These are phyloP conservation scores for Ectobius pallidus DNA, from an alignment of 2,888 invertebrate genomes.

Conservation along the genomic window DNA sequence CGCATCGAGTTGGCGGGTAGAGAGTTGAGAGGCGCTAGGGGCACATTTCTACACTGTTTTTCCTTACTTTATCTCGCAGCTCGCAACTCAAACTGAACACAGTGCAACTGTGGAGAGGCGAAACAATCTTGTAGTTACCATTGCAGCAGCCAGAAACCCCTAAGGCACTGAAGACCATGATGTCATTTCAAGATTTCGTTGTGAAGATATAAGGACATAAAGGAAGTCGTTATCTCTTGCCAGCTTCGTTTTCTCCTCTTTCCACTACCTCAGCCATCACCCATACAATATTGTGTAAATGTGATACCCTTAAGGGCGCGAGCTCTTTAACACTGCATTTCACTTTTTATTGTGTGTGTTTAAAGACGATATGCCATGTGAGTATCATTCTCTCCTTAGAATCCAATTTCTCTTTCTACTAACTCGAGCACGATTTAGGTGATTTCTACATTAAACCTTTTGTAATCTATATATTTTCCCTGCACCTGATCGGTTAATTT, in stretches of 20 bases:
- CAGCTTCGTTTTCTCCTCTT: not conserved
- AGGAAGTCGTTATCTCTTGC: not conserved
- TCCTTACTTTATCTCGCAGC: not conserved
- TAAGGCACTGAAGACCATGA: not conserved
- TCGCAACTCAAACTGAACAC: not conserved
- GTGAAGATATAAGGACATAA: not conserved
- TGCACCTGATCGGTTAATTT: no score
- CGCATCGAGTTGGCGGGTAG: not conserved
- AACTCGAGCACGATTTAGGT: no score
- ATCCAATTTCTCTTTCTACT: no score
- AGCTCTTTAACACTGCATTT: not conserved
- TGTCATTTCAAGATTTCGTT: not conserved
- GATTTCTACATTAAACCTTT: no score
- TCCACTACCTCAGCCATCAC: not conserved
- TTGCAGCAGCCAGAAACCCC: not conserved
- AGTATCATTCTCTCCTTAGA: no score
- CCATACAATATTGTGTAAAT: not conserved
- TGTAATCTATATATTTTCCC: no score
- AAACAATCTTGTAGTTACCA: no score
- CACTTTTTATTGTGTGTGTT: no score
- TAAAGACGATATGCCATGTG: no score
- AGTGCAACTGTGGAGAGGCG: no score
- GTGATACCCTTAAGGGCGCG: not conserved
- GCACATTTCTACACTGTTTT: not conserved
- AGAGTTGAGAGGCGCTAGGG: not conserved